These are phyloP conservation scores for Sebastes taczanowskii DNA, from an alignment of 2,797 vertebrate genomes.

Conservation along the genomic window DNA sequence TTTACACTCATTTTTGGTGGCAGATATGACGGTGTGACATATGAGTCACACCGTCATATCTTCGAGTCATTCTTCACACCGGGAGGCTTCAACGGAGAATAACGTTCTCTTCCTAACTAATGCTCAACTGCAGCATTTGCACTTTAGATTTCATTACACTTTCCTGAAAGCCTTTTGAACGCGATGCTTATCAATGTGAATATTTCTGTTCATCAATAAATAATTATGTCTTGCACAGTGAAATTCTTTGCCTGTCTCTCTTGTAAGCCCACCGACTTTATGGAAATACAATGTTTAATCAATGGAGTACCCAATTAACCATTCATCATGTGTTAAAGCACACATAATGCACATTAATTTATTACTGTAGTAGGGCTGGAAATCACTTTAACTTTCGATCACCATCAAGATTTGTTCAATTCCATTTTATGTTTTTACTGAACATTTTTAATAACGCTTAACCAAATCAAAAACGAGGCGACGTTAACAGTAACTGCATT, in stretches of 20 bases:
- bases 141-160: constrained; percentile 51
- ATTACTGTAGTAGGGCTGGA: no score
- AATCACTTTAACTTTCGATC: no score
- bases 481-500: neutral
- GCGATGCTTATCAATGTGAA: neutral
- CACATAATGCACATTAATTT: no score
- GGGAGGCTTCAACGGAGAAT: neutral
- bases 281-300: fast-evolving
- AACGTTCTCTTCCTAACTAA: constrained; percentile 4
- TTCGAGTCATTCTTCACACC: neutral
- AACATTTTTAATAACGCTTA: neutral
- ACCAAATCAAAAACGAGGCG: neutral
- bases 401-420: neutral
- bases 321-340: no score
- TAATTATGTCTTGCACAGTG: constrained; percentile 45
- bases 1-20: neutral
- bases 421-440: neutral
- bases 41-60: neutral
- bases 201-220: constrained; percentile 53
- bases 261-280: neutral
- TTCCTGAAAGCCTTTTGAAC: neutral
- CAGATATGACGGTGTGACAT: neutral
- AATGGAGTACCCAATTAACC: no score
- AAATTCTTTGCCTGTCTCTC: neutral
- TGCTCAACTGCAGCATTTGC: constrained; percentile 55